These are phyloP conservation scores for Passerina amoena DNA, from an alignment of 2,113 vertebrate genomes.

Conservation along the genomic window DNA sequence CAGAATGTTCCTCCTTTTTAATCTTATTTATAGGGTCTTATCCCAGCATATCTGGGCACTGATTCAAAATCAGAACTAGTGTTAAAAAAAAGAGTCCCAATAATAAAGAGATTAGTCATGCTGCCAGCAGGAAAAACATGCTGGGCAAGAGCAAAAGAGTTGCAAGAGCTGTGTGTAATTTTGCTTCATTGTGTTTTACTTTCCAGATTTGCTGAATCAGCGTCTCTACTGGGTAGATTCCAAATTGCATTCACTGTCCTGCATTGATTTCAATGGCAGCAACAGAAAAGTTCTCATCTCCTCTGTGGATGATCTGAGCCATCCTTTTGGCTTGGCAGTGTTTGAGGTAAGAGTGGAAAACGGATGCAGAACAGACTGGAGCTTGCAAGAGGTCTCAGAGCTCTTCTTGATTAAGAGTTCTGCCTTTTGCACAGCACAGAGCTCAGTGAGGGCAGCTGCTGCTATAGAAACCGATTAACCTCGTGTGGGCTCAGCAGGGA, in stretches of 20 bases:
- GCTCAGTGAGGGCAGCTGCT: neutral
- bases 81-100: neutral
- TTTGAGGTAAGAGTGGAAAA: conserved; percentile 85
- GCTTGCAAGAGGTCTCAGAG: neutral
- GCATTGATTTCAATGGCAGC: conserved; percentile 90
- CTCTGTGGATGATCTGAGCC: conserved; percentile 87
- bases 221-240: conserved; percentile 98
- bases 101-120: conserved; percentile 57
- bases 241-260: conserved; percentile 94
- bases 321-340: conserved; percentile 93
- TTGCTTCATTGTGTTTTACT: conserved; percentile 45
- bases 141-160: conserved; percentile 6
- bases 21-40: conserved; percentile 40
- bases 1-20: conserved; percentile 33
- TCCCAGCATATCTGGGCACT: conserved; percentile 47
- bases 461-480: neutral
- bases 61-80: conserved; percentile 34
- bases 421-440: neutral
- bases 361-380: neutral
- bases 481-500: neutral
- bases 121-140: conserved; percentile 28
- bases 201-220: conserved; percentile 89
- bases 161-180: conserved; percentile 33
- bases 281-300: conserved; percentile 92
- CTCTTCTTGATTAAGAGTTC: neutral